phyloP scores from a whole-genome alignment of 2,888 invertebrate species.

The Cerceris ruficornis region DNA sequence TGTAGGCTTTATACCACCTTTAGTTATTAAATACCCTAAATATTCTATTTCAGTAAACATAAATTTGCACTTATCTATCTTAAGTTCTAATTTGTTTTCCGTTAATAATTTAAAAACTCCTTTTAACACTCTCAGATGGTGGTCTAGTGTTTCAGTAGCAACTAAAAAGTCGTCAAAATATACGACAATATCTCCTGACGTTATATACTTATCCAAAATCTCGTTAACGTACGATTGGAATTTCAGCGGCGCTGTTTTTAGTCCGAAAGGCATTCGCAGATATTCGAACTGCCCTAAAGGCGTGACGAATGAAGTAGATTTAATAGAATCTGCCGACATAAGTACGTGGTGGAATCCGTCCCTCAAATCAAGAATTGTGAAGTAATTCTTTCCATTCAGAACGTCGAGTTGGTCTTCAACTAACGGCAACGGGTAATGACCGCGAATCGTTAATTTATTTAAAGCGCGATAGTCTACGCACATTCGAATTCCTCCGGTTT shows the following conservation, averaged over 20 bases:
- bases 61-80: conserved; percentile 8
- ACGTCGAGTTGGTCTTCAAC: conserved; percentile 7
- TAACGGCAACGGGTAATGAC: conserved; percentile 3
- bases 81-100: conserved; percentile 1
- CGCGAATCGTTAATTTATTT: conserved; percentile 1
- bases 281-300: conserved; percentile 13
- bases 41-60: not conserved
- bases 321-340: not conserved
- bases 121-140: conserved; percentile 1
- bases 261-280: conserved; percentile 4
- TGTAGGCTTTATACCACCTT: conserved; percentile 6
- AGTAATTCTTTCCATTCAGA: not conserved
- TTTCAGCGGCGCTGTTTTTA: not conserved
- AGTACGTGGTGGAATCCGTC: conserved; percentile 5
- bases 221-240: not conserved
- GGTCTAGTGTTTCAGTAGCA: not conserved
- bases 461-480: conserved; percentile 1
- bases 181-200: conserved; percentile 4
- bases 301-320: conserved; percentile 13
- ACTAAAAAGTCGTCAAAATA: conserved; percentile 19
- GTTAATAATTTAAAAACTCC: conserved; percentile 1
- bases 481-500: not conserved
- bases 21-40: not conserved
- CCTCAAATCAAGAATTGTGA: not conserved
- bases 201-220: not conserved